These are phyloP conservation scores for Ambastaia sidthimunki DNA, from an alignment of 2,797 vertebrate species.

Conservation along the genomic window DNA sequence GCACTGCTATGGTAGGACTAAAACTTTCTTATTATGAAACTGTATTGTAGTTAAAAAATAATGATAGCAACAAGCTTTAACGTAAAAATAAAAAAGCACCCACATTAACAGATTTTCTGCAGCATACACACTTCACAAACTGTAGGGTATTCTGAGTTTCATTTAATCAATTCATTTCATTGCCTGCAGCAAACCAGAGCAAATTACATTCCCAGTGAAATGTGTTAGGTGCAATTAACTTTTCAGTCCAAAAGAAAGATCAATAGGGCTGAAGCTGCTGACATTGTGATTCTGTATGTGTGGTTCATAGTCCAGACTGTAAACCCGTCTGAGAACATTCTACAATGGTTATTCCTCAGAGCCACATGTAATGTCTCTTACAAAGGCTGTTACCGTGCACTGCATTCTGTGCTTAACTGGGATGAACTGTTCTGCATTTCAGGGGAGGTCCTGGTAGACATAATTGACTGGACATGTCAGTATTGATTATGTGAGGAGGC, in stretches of 20 bases:
- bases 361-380: background rate
- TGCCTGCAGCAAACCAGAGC: slow-evolving; percentile 57
- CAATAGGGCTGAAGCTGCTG: slow-evolving; percentile 56
- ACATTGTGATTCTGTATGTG: slow-evolving; percentile 43
- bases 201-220: slow-evolving; percentile 60
- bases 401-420: background rate
- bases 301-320: slow-evolving; percentile 35
- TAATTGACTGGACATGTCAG: slow-evolving; percentile 62
- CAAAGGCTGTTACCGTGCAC: background rate
- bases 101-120: slow-evolving; percentile 40
- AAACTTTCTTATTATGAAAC: background rate
- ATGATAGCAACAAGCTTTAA: slow-evolving; percentile 37
- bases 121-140: slow-evolving; percentile 49
- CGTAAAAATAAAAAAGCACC: slow-evolving; percentile 36
- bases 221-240: slow-evolving; percentile 63
- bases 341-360: slow-evolving; percentile 24
- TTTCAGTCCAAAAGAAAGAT: slow-evolving; percentile 58
- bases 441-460: slow-evolving; percentile 42
- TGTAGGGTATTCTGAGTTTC: slow-evolving; percentile 55
- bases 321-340: slow-evolving; percentile 16
- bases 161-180: slow-evolving; percentile 67
- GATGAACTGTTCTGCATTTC: slow-evolving; percentile 44
- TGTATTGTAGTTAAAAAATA: too few species aligned
- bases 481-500: slow-evolving; percentile 55
- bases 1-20: background rate